Evolutionary conservation across 2,888 invertebrate species (phyloP), one percentile per base, ranked within the genome.

Genomic region (Pammene aurita): DNA sequence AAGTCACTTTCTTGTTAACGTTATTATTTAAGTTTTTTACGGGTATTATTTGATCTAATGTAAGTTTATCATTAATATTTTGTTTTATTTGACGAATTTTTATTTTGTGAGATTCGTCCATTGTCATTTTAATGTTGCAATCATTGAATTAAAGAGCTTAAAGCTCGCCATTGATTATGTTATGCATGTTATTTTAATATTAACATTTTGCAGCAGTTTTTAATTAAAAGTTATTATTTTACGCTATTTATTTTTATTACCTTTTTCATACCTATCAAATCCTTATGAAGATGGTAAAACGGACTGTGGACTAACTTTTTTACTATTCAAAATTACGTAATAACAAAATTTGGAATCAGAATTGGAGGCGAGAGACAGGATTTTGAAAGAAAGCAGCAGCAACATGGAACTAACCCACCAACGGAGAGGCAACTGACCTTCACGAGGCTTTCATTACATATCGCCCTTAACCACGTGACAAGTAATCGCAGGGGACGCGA

Each of bases 131-230:
- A 63, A 52, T 63, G 10, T 63, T n/a, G 42, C 52, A 63, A 52
- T 52, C 48, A 38, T 50, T 11, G 10, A 65, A 56, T 46, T 65
- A 35, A 46, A 7, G 54, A 54, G 44, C 34, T n/a, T 38, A 46
- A 56, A 44, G 42, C 7, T 66, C 50, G 26, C 16, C 48, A 42
- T 52, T 55, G 11, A 63, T 68, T 26, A 44, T 64, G 50, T 67
- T 62, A 34, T 52, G 68, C 63, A 64, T 68, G 63, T 58, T 58
- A 62, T 68, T 63, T 67, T 63, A 44, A 7, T 60, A 6, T 9
- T 38, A 5, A 14, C 48, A 56, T 14, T 50, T 0, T 67, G 16
- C 26, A 42, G 34, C 16, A 14, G 11, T 9, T 41, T 26, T 62
- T n/a, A 9, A 62, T 38, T 52, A 62, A 62, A 62, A 41, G 38